Evolutionary conservation across 1,140 invertebrate genomes (phyloP).

Genomic region (Reticulitermes speratus): DNA sequence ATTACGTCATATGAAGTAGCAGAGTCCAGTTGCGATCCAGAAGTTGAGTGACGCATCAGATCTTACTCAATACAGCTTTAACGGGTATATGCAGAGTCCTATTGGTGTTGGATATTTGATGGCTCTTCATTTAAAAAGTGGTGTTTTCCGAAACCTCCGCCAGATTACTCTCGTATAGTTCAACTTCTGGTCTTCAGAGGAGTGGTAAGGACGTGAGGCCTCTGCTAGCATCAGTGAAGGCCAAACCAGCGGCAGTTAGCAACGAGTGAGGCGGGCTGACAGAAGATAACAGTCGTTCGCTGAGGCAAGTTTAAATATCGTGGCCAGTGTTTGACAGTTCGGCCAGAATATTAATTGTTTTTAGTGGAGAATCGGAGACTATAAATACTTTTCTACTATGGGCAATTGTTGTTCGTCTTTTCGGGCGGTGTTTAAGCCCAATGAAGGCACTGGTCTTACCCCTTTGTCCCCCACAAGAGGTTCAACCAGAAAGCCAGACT

Average conservation of each 20-base stretch:
- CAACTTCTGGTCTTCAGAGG: not conserved
- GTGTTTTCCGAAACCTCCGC: not conserved
- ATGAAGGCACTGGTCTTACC: slow-evolving; percentile 13
- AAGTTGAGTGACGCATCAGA: too few relatives aligned
- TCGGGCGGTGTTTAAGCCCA: slow-evolving; percentile 33
- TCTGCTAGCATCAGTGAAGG: not conserved
- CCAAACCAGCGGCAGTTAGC: not conserved
- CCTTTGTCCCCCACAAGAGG: not conserved
- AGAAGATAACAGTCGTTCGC: not conserved
- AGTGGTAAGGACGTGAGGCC: not conserved
- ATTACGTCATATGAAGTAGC: too few relatives aligned
- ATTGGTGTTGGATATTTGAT: too few relatives aligned
- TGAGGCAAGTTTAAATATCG: too few relatives aligned
- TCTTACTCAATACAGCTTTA: too few relatives aligned
- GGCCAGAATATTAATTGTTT: too few relatives aligned
- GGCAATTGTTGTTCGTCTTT: slow-evolving; percentile 34
- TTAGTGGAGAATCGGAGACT: too few relatives aligned
- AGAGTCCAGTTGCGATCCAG: too few relatives aligned
- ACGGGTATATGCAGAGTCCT: too few relatives aligned
- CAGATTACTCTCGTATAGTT: not conserved
- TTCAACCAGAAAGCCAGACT: not conserved
- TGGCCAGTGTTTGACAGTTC: too few relatives aligned
- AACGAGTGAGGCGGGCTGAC: not conserved
- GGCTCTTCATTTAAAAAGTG: not conserved
- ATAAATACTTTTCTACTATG: slow-evolving; percentile 3